Conservation (phyloP, 2,888 invertebrate species). For the Ennomos erosarius region DNA sequence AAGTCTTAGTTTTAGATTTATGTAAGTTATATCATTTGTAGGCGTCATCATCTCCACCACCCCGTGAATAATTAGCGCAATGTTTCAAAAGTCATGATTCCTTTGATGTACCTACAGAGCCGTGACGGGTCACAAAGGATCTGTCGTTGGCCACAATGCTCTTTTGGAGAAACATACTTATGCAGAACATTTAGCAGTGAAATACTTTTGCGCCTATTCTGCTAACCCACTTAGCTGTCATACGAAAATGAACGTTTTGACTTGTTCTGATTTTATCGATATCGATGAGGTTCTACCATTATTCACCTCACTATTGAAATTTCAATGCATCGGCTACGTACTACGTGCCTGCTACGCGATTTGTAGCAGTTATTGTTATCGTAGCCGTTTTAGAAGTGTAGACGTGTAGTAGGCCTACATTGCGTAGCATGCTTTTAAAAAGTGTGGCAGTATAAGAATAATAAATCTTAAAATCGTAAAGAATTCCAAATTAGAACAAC, state of each 20-base stretch:
- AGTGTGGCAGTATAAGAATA: too few relatives aligned
- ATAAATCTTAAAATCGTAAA: too few relatives aligned
- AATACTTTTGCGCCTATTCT: constrained; percentile 4
- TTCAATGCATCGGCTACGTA: not conserved
- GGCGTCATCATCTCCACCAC: constrained; percentile 3
- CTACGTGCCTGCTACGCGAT: too few relatives aligned
- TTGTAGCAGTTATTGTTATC: too few relatives aligned
- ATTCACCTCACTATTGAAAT: too few relatives aligned
- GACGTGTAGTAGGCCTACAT: too few relatives aligned
- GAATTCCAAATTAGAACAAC: too few relatives aligned
- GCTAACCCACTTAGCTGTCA: constrained; percentile 12
- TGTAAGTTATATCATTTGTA: not conserved
- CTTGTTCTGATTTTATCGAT: not conserved
- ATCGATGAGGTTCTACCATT: not conserved
- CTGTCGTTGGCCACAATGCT: constrained; percentile 24
- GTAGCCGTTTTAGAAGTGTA: too few relatives aligned
- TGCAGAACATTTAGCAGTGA: not conserved
- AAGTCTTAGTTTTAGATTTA: not conserved
- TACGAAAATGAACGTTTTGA: constrained; percentile 1
- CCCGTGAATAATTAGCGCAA: constrained; percentile 17
- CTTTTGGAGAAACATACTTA: not conserved
- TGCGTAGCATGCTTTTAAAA: too few relatives aligned
- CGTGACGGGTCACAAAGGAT: constrained; percentile 21
- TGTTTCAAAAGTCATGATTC: constrained; percentile 24
- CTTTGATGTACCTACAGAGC: constrained; percentile 20